Percentiles rank a stretch among this genome's conserved stretches.
Conservation (phyloP, 2,797 vertebrate species). For the Parambassis ranga region DNA sequence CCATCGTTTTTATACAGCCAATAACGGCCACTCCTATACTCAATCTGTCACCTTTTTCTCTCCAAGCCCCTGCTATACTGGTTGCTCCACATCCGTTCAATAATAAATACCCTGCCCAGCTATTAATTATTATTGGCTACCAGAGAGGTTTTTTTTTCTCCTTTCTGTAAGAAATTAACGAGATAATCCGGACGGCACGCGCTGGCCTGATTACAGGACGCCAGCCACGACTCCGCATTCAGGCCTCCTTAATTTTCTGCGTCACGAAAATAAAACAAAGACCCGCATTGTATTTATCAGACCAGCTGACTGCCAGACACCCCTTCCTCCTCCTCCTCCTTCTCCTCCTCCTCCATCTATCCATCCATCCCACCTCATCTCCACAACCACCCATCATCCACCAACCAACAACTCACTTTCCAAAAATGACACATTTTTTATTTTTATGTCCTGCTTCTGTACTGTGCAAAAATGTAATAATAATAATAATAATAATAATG, state of each 20-base stretch:
- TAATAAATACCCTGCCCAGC: conserved; percentile 88
- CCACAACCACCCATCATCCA: conserved; percentile 2
- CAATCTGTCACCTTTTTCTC: conserved; percentile 86
- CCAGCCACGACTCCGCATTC: conserved; percentile 83
- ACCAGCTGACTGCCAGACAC: conserved; percentile 77
- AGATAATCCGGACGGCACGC: conserved; percentile 97
- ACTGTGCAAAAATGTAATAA: no score
- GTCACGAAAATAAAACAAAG: conserved; percentile 89
- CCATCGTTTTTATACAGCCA: conserved; percentile 64
- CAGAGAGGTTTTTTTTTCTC: conserved; percentile 25
- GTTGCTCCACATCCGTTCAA: conserved; percentile 87
- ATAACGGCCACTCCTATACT: conserved; percentile 80
- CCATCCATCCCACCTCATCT: not conserved
- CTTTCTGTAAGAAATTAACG: conserved; percentile 93
- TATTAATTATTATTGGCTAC: conserved; percentile 91
- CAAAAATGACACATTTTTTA: conserved; percentile 42
- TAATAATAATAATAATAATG: not conserved
- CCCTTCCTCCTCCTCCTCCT: not conserved
- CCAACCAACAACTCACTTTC: conserved; percentile 48
- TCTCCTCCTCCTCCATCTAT: not conserved
- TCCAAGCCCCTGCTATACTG: conserved; percentile 80
- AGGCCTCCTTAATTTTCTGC: conserved; percentile 89
- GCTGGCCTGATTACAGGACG: conserved; percentile 94
- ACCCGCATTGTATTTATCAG: conserved; percentile 68
- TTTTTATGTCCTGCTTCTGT: no score